phyloP scores from a whole-genome alignment of 2,888 invertebrate species.

The Rhamnusium bicolor region DNA sequence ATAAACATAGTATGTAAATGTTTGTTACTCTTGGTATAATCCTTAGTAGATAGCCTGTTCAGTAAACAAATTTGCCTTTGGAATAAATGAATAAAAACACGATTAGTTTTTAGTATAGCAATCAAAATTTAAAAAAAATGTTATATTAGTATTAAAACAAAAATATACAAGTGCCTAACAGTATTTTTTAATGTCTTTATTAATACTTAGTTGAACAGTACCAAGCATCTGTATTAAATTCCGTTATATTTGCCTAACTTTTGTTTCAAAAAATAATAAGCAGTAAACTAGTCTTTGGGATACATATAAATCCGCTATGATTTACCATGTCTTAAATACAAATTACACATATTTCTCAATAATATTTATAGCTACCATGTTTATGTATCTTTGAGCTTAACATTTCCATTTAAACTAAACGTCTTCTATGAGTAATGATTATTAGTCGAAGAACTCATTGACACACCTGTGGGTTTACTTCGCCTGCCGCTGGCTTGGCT shows the following conservation, averaged over 20 bases:
- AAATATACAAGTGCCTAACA: no score
- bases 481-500: slow-evolving; percentile 9
- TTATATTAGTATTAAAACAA: no score
- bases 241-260: slow-evolving; percentile 10
- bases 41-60: no score
- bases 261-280: slow-evolving; percentile 27
- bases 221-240: no score
- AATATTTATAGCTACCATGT: slow-evolving; percentile 48
- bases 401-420: slow-evolving; percentile 35
- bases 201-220: no score
- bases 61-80: no score
- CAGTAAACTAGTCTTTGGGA: slow-evolving; percentile 3
- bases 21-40: no score
- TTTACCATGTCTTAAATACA: slow-evolving; percentile 37
- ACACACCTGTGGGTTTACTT: slow-evolving; percentile 16
- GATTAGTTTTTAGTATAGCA: no score
- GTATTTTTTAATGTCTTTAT: no score
- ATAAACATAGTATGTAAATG: no score
- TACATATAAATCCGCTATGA: slow-evolving; percentile 34
- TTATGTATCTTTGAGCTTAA: slow-evolving; percentile 41
- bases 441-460: slow-evolving; percentile 29
- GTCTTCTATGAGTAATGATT: slow-evolving; percentile 34
- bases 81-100: no score
- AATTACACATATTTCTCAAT: slow-evolving; percentile 47
- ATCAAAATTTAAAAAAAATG: no score